Evolutionary conservation across 2,888 invertebrate genomes (phyloP), one percentile per base, ranked within the genome.

Genomic region (Augiades crinisus): DNA sequence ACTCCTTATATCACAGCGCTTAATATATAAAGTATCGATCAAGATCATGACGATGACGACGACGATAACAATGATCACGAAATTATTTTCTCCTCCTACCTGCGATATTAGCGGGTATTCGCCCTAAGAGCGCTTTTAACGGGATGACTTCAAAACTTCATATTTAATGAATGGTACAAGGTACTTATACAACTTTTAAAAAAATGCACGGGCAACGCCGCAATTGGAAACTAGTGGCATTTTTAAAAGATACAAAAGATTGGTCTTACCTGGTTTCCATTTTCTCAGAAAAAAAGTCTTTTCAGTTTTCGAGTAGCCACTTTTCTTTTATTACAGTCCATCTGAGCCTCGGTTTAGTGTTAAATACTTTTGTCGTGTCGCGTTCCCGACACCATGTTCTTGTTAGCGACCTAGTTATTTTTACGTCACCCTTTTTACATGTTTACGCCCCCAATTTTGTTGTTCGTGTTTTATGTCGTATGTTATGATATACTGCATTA

Each of bases 281-380:
- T 47, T 22, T 49, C 24, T 12, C 22, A 21, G 14, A 13, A 14
- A 10, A 27, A 43, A 49, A n/a, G 24, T 44, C 44, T 51, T 51
- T 44, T 38, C 30, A 31, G 31, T 31, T 31, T 30, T 14, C 49
- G 12, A 22, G 44, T 22, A 31, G 37, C 51, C 51, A 51, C 44
- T 37, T 51, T 50, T 51, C 44, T 51, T 44, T 51, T 51, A 44
- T 51, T 51, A 51, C 37, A 44, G 51, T 44, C 51, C 51, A 51
- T 51, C 44, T 51, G 51, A 37, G 51, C 51, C 37, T 5, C 31
- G 37, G 51, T 51, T 44, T 45, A 51, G 51, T 51, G 44, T 50
- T 50, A 51, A 51, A 51, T 50, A 31, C 37, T 43, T 49, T 41
- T 51, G 44, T 51, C 37, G 31, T 51, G 51, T 44, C 17, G 40